Percentiles rank a stretch among this genome's conserved stretches.
phyloP scores from a whole-genome alignment of 2,113 vertebrate genomes.

The Heterochromis multidens region DNA sequence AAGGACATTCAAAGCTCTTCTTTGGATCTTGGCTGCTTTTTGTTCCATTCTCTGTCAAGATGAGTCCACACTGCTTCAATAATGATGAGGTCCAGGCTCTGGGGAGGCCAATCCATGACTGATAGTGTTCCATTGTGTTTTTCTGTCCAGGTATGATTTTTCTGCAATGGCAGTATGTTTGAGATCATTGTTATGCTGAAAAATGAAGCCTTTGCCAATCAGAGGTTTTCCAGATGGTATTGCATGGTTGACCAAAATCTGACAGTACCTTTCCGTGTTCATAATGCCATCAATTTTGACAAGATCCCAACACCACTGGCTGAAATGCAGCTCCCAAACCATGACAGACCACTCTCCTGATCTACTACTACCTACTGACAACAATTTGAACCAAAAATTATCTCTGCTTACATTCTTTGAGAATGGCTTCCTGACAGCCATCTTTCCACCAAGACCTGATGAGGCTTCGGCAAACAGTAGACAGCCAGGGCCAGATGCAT shows the following conservation, averaged over 20 bases:
- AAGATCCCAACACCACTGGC: no score
- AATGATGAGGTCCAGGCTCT: not conserved
- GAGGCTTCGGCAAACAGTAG: not conserved
- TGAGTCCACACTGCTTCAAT: not conserved
- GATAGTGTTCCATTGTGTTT: not conserved
- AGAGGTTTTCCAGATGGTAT: not conserved
- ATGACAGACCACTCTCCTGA: not conserved
- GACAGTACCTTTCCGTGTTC: not conserved
- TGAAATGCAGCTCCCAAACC: accelerated
- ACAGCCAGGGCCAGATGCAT: not conserved
- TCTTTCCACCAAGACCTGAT: not conserved
- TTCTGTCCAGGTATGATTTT: not conserved
- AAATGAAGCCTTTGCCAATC: not conserved
- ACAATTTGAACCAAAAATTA: not conserved
- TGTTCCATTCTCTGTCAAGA: not conserved
- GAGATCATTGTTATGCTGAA: not conserved
- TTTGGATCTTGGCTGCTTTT: not conserved
- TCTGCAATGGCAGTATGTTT: not conserved
- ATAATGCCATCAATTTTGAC: no score
- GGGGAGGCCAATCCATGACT: not conserved
- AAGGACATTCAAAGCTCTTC: not conserved
- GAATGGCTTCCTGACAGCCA: not conserved
- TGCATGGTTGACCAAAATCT: not conserved
- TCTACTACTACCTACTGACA: not conserved
- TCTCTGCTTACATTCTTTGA: not conserved